Percentiles rank a stretch among this genome's conserved stretches.
phyloP scores from a whole-genome alignment of 2,797 vertebrate genomes.

The Forpus xanthops region DNA sequence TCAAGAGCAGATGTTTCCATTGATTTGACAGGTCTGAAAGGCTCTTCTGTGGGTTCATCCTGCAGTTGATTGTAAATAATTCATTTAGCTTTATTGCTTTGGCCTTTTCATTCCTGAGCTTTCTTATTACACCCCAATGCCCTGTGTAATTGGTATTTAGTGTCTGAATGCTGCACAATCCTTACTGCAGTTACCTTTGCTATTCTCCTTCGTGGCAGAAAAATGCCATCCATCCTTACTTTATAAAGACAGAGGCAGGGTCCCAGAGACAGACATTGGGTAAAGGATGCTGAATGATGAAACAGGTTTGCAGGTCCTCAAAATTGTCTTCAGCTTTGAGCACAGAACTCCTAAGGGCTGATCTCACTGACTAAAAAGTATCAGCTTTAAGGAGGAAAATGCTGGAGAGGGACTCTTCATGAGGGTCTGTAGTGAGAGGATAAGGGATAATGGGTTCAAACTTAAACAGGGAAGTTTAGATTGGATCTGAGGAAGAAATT shows the following conservation, averaged over 20 bases:
- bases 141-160: constrained; percentile 1
- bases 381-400: background rate
- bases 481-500: too few species aligned
- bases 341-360: background rate
- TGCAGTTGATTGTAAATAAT: constrained; percentile 41
- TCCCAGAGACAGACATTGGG: background rate
- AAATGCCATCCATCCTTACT: background rate
- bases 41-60: constrained; percentile 9
- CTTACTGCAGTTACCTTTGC: background rate
- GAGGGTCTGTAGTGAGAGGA: too few species aligned
- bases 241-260: background rate
- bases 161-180: background rate
- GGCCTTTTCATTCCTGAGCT: constrained; percentile 25
- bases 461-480: too few species aligned
- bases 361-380: background rate
- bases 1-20: background rate
- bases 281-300: background rate
- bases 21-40: constrained; percentile 39
- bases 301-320: background rate
- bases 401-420: too few species aligned
- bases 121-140: constrained; percentile 13
- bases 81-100: constrained; percentile 34
- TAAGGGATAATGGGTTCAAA: too few species aligned
- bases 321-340: background rate
- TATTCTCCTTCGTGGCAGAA: background rate